These are phyloP conservation scores for Hippoglossus stenolepis DNA, from an alignment of 2,113 vertebrate species.

Conservation along the genomic window DNA sequence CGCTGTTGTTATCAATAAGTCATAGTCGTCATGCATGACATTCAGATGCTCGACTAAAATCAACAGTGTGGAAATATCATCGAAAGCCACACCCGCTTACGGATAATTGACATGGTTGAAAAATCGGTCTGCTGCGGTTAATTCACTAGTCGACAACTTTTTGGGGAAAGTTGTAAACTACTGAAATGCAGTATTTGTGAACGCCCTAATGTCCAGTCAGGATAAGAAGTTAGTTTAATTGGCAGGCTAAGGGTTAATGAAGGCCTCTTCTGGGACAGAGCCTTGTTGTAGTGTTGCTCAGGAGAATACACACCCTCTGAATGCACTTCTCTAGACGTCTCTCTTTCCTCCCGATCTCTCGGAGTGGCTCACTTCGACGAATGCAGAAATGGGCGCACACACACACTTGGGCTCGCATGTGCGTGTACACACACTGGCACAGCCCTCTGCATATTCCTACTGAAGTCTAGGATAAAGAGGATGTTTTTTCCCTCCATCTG, in stretches of 20 bases:
- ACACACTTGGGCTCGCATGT: not conserved
- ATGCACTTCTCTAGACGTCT: slow-evolving; percentile 51
- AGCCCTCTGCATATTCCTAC: slow-evolving; percentile 80
- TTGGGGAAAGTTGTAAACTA: too few relatives aligned
- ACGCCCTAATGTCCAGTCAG: slow-evolving; percentile 24
- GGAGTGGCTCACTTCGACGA: slow-evolving; percentile 54
- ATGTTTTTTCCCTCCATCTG: slow-evolving; percentile 74
- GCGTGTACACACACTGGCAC: not conserved
- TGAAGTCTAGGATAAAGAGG: slow-evolving; percentile 84
- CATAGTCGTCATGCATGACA: not conserved
- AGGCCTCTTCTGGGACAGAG: slow-evolving; percentile 58
- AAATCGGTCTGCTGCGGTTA: too few relatives aligned
- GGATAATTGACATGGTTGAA: too few relatives aligned
- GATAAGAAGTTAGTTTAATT: slow-evolving; percentile 72
- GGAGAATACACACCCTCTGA: slow-evolving; percentile 52
- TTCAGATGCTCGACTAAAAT: too few relatives aligned
- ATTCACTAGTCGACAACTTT: too few relatives aligned
- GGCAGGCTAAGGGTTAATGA: slow-evolving; percentile 75
- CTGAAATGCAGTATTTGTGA: too few relatives aligned
- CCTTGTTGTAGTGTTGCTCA: slow-evolving; percentile 42
- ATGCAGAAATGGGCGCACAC: slow-evolving; percentile 13
- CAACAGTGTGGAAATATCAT: too few relatives aligned
- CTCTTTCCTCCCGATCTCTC: slow-evolving; percentile 55
- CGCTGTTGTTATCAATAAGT: not conserved
- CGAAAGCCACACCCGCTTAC: too few relatives aligned